Evolutionary conservation across 2,888 invertebrate genomes (phyloP), one percentile per base, ranked within the genome.

Genomic region (Idaea biselata): DNA sequence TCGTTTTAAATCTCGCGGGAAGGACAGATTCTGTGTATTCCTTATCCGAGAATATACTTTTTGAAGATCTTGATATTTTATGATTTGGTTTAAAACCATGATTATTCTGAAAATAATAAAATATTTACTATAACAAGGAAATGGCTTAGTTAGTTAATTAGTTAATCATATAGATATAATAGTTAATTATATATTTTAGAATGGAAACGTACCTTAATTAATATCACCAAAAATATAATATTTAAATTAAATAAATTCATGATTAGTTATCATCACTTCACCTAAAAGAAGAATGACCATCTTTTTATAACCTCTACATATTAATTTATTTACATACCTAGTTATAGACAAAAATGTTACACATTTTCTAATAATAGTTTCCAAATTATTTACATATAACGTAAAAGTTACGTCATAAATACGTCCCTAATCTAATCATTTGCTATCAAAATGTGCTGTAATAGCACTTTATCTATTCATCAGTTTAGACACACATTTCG

Each of bases 1-100:
- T 62, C 31, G 65, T 60, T 63, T 65, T 65, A 58, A 75, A 79
- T 59, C 78, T 70, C 16, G 79, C 78, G 1, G 77, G 78, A 8
- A 67, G 71, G 32, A 77, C 63, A 60, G 65, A 60, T 16, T 74
- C 71, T 59, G 61, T 58, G 6, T 62, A 55, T 63, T 65, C 70
- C 58, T 74, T 71, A 18, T 73, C 70, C 3, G 68, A 62, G 61
- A 71, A 63, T 66, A 72, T 62, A 66, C 64, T 63, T 68, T 63
- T 64, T 18, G 66, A 64, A 59, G 64, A 63, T 57, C 59, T 63
- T 59, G 64, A 59, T 55, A 67, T 62, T 14, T 67, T 54, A 58
- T 71, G 63, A 44, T 71, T 69, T 33, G 74, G 61, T 32, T 70
- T 73, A 60, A 70, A 69, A 60, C 73, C 62, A 32, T 63, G 58